phyloP scores from a whole-genome alignment of 1,140 invertebrate species.

The Forficula auricularia region DNA sequence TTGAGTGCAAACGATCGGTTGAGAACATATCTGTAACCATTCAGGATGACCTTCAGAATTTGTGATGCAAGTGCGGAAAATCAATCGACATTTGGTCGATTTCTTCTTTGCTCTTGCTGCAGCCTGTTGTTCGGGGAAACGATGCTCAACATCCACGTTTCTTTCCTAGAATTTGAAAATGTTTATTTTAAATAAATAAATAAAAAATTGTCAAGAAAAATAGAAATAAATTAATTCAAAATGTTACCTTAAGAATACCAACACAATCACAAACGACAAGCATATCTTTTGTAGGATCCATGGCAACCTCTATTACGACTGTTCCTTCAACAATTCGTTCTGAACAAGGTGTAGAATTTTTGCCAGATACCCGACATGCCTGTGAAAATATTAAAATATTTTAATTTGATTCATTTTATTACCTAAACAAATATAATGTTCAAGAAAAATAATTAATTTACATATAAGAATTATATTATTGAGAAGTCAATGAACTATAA shows the following conservation, averaged over 20 bases:
- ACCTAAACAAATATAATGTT: too few relatives aligned
- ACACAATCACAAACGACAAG: slow-evolving; percentile 46
- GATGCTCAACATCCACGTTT: slow-evolving; percentile 89
- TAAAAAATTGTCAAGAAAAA: too few relatives aligned
- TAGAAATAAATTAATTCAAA: too few relatives aligned
- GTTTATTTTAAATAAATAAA: too few relatives aligned
- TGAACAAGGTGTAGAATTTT: slow-evolving; percentile 83
- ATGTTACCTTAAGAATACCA: slow-evolving; percentile 25
- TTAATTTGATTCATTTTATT: too few relatives aligned
- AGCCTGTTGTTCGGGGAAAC: slow-evolving; percentile 62
- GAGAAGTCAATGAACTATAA: too few relatives aligned
- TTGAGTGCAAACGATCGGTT: slow-evolving; percentile 84
- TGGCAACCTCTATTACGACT: slow-evolving; percentile 78
- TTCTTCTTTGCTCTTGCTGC: slow-evolving; percentile 73
- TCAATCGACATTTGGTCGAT: slow-evolving; percentile 84
- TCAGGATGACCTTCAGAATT: slow-evolving; percentile 55
- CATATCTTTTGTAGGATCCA: slow-evolving; percentile 80
- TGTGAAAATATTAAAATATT: not conserved
- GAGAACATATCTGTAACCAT: slow-evolving; percentile 80
- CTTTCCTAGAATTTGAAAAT: slow-evolving; percentile 63
- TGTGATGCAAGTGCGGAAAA: slow-evolving; percentile 68
- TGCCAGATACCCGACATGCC: slow-evolving; percentile 84
- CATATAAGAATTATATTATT: too few relatives aligned
- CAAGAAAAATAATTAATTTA: too few relatives aligned
- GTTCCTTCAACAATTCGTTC: slow-evolving; percentile 83